These are phyloP conservation scores for Drosophila asahinai DNA, from an alignment of 1,140 invertebrate genomes.

Conservation along the genomic window DNA sequence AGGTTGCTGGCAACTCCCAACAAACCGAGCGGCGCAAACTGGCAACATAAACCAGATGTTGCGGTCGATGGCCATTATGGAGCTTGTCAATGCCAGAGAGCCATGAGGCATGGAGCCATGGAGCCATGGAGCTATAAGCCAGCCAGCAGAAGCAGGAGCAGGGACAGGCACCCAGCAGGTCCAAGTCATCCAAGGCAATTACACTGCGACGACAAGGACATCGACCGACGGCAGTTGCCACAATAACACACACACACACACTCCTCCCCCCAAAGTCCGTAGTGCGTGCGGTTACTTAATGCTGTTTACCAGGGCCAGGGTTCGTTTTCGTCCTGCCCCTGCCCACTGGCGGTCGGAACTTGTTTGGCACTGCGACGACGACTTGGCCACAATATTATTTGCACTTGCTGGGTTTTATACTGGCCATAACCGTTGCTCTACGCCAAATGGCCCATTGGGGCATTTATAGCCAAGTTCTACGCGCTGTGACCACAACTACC, in stretches of 20 bases:
- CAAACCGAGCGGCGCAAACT: slow-evolving; percentile 28
- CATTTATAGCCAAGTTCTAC: slow-evolving; percentile 37
- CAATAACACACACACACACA: slow-evolving; percentile 52
- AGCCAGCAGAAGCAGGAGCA: not conserved
- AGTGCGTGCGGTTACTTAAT: slow-evolving; percentile 75
- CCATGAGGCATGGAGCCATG: slow-evolving; percentile 9
- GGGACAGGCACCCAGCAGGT: slow-evolving; percentile 3
- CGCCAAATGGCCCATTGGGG: slow-evolving; percentile 50
- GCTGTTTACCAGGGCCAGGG: slow-evolving; percentile 52
- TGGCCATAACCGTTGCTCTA: slow-evolving; percentile 46
- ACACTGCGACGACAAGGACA: slow-evolving; percentile 68
- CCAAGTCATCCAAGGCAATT: slow-evolving; percentile 63
- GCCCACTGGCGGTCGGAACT: slow-evolving; percentile 24
- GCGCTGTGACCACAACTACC: not conserved
- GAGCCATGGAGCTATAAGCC: slow-evolving; percentile 3
- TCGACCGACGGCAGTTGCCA: slow-evolving; percentile 69
- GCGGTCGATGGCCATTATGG: slow-evolving; percentile 79
- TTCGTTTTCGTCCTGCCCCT: slow-evolving; percentile 50
- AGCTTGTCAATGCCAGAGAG: slow-evolving; percentile 75
- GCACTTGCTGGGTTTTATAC: slow-evolving; percentile 64
- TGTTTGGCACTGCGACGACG: slow-evolving; percentile 50
- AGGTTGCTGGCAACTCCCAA: not conserved
- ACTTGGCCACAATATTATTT: slow-evolving; percentile 81
- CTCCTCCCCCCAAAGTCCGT: not conserved
- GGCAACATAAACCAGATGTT: slow-evolving; percentile 76